phyloP scores from a whole-genome alignment of 2,113 vertebrate species.

The Excalfactoria chinensis region DNA sequence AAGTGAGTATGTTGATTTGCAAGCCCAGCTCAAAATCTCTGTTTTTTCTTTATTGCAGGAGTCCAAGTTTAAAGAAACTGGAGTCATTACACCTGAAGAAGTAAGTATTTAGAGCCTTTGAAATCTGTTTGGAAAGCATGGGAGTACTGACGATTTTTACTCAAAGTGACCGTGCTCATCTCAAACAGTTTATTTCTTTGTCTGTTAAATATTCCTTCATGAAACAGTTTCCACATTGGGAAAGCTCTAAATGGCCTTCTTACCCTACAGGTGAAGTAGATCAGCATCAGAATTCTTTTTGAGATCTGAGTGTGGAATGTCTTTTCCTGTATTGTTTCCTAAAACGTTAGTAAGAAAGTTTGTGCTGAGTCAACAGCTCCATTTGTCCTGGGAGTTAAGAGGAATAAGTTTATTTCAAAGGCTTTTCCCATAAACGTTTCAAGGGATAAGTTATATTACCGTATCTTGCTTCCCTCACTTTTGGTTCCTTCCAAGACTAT shows the following conservation, averaged over 20 bases:
- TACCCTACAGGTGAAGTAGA: background rate
- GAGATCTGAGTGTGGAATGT: background rate
- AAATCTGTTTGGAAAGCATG: background rate
- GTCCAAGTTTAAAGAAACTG: conserved; percentile 98
- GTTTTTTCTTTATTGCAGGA: conserved; percentile 82
- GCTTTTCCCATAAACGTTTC: background rate
- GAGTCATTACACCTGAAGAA: conserved; percentile 98
- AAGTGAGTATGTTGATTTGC: background rate
- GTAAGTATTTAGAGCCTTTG: conserved; percentile 75
- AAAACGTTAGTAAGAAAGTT: background rate
- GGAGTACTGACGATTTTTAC: background rate
- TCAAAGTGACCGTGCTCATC: background rate
- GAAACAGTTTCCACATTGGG: background rate
- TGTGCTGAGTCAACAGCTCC: background rate
- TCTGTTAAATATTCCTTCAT: background rate
- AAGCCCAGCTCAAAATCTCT: background rate
- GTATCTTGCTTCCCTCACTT: background rate
- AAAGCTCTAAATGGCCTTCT: background rate
- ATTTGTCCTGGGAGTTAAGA: background rate
- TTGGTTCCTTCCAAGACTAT: background rate
- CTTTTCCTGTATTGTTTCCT: background rate
- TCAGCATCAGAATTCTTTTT: background rate
- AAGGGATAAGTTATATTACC: background rate
- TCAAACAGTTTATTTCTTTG: background rate
- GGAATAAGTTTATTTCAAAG: background rate